Conservation (phyloP, 2,113 vertebrate species). For the Osmerus mordax region DNA sequence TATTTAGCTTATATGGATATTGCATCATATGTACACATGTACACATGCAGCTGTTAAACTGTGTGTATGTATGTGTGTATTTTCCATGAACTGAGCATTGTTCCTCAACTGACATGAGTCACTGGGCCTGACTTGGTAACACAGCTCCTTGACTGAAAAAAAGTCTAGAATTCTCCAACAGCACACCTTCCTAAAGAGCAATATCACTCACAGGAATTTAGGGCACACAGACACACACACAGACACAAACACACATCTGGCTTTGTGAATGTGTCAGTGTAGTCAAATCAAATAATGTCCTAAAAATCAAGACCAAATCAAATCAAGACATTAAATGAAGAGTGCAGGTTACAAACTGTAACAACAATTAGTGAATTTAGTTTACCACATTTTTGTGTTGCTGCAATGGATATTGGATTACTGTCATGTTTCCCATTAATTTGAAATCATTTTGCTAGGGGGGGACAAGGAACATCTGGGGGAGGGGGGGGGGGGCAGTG, state of each 20-base stretch:
- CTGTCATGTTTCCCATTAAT: too few species aligned
- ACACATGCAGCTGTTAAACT: not conserved
- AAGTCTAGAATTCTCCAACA: not conserved
- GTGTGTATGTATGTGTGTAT: slow-evolving; percentile 5
- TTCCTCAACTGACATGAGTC: not conserved
- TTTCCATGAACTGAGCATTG: slow-evolving; percentile 11
- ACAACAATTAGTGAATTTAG: too few species aligned
- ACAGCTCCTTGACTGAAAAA: not conserved
- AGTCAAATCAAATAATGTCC: slow-evolving; percentile 34
- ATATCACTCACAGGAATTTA: not conserved
- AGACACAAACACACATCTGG: not conserved
- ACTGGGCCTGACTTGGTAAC: not conserved
- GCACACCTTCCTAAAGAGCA: not conserved
- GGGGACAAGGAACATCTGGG: too few species aligned
- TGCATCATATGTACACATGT: not conserved
- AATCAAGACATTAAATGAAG: too few species aligned
- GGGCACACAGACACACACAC: not conserved
- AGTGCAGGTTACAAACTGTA: too few species aligned
- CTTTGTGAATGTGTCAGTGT: not conserved
- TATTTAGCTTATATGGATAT: too few species aligned
- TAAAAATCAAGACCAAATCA: not conserved
- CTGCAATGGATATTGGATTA: too few species aligned
- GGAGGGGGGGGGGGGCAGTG: too few species aligned
- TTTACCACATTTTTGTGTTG: too few species aligned
- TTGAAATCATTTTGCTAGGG: too few species aligned